Conservation (phyloP, 2,888 invertebrate species). For the Beris chalybata region DNA sequence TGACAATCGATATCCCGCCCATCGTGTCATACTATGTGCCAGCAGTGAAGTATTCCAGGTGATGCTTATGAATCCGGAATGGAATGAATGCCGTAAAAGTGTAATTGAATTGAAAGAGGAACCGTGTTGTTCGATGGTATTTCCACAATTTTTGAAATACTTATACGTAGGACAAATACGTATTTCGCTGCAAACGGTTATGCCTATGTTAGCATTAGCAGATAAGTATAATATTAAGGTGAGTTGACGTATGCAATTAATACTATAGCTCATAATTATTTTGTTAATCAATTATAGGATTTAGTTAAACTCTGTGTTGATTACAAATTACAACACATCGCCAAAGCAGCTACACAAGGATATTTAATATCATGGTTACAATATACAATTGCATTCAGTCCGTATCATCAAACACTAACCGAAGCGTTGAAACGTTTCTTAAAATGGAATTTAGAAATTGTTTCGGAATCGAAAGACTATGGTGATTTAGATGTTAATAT, state of each 20-base stretch:
- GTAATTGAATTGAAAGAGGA: slow-evolving; percentile 84
- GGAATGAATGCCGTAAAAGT: slow-evolving; percentile 87
- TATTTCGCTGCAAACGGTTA: slow-evolving; percentile 80
- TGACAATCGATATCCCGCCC: slow-evolving; percentile 80
- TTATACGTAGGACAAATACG: slow-evolving; percentile 89
- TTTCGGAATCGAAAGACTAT: slow-evolving; percentile 78
- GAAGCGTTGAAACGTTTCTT: slow-evolving; percentile 80
- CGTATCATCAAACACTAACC: slow-evolving; percentile 54
- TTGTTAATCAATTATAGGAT: slow-evolving; percentile 60
- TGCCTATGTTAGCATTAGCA: slow-evolving; percentile 85
- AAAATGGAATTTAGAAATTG: slow-evolving; percentile 87
- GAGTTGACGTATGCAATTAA: slow-evolving; percentile 40
- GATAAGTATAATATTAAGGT: slow-evolving; percentile 95
- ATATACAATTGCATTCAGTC: slow-evolving; percentile 83
- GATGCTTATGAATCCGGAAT: slow-evolving; percentile 94
- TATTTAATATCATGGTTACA: slow-evolving; percentile 89
- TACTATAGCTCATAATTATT: slow-evolving; percentile 1
- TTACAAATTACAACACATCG: slow-evolving; percentile 86
- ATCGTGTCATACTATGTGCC: slow-evolving; percentile 88
- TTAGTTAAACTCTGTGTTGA: slow-evolving; percentile 78
- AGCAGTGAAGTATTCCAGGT: slow-evolving; percentile 96
- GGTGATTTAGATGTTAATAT: slow-evolving; percentile 79
- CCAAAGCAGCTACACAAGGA: slow-evolving; percentile 79
- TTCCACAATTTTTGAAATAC: slow-evolving; percentile 83
- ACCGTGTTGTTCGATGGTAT: slow-evolving; percentile 79